Evolutionary conservation across 2,888 invertebrate genomes (phyloP).

Genomic region (Aspidiotus destructor): DNA sequence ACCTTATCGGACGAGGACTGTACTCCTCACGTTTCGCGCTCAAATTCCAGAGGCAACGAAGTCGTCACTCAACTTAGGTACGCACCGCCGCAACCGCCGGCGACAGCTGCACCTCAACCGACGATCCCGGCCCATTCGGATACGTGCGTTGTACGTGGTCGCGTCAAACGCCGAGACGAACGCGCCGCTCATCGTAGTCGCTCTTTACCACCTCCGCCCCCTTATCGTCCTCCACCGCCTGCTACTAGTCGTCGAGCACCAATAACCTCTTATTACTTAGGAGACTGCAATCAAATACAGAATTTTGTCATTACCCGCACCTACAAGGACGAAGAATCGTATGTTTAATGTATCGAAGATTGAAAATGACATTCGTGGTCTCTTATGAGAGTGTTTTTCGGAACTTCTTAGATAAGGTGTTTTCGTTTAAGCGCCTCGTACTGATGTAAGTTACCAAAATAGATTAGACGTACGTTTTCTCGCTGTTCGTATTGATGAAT

Average conservation of each 20-base stretch:
- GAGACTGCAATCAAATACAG: conserved; percentile 39
- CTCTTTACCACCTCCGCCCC: conserved; percentile 39
- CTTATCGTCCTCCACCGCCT: conserved; percentile 39
- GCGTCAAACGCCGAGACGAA: conserved; percentile 39
- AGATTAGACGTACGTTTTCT: conserved; percentile 6
- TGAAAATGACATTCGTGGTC: neutral
- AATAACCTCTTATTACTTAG: conserved; percentile 41
- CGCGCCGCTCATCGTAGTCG: conserved; percentile 37
- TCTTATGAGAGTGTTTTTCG: conserved; percentile 8
- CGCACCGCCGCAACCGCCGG: conserved; percentile 48
- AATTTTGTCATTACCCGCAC: conserved; percentile 39
- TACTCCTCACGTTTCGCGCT: conserved; percentile 44
- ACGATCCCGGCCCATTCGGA: conserved; percentile 53
- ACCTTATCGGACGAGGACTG: conserved; percentile 46
- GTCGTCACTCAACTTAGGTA: conserved; percentile 41
- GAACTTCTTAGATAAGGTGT: conserved; percentile 9
- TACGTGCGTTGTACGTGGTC: conserved; percentile 40
- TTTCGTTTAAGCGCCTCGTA: neutral
- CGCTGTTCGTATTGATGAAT: conserved; percentile 6
- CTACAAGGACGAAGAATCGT: conserved; percentile 41
- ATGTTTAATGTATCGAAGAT: conserved; percentile 38
- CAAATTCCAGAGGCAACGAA: conserved; percentile 45
- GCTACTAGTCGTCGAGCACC: conserved; percentile 40
- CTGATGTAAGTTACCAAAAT: conserved; percentile 29
- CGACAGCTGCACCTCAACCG: conserved; percentile 48